Percentiles rank a stretch among this genome's conserved stretches.
Evolutionary conservation across 1,140 invertebrate species (phyloP).

Genomic region (Proctacanthus coquilletti): DNA sequence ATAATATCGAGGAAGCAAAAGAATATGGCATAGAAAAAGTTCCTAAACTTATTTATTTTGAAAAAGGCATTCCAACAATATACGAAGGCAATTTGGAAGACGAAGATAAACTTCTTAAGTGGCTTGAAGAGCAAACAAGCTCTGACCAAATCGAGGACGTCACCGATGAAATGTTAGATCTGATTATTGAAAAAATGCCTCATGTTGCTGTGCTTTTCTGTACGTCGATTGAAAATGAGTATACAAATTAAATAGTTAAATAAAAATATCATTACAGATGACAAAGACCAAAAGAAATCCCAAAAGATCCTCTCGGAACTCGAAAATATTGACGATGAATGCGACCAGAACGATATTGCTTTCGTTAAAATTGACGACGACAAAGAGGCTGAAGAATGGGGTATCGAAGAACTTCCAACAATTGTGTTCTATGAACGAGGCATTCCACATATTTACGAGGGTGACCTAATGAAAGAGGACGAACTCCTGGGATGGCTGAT

Average conservation of each 20-base stretch:
- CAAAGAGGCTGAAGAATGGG: conserved; percentile 77
- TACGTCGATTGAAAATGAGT: conserved; percentile 37
- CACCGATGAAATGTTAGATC: conserved; percentile 86
- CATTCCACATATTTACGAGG: conserved; percentile 80
- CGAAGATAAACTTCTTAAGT: conserved; percentile 76
- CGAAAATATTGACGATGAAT: conserved; percentile 90
- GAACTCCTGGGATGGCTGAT: conserved; percentile 75
- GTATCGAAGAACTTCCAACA: conserved; percentile 63
- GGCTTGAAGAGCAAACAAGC: conserved; percentile 72
- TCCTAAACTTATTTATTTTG: conserved; percentile 75
- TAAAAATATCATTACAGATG: conserved; percentile 44
- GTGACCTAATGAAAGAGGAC: conserved; percentile 82
- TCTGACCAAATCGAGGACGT: conserved; percentile 88
- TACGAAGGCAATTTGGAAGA: conserved; percentile 85
- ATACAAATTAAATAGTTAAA: not conserved
- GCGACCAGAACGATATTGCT: conserved; percentile 79
- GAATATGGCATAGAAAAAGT: conserved; percentile 83
- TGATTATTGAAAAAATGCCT: conserved; percentile 75
- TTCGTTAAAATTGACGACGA: conserved; percentile 87
- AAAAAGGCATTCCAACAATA: conserved; percentile 73
- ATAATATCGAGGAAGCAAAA: conserved; percentile 74
- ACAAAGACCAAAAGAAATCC: conserved; percentile 82
- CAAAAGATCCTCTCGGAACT: conserved; percentile 72
- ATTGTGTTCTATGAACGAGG: conserved; percentile 74
- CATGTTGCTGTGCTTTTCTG: conserved; percentile 80